phyloP scores from a whole-genome alignment of 2,888 invertebrate genomes.

The Liopterus haemorrhoidalis region DNA sequence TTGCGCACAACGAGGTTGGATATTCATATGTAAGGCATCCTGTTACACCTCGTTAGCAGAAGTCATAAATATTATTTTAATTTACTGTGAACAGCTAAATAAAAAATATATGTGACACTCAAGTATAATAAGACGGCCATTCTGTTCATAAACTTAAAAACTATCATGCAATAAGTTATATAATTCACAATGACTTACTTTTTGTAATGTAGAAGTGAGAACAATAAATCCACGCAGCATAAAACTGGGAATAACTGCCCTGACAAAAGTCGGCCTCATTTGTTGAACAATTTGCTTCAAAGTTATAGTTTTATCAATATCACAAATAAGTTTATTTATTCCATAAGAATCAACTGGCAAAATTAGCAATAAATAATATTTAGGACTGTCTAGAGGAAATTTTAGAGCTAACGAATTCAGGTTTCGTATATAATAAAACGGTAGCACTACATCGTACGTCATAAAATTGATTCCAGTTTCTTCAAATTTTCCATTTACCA shows the following conservation, averaged over 20 bases:
- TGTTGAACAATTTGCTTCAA: constrained; percentile 63
- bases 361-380: constrained; percentile 70
- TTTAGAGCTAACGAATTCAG: constrained; percentile 67
- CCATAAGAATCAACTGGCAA: constrained; percentile 58
- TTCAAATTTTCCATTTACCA: constrained; percentile 48
- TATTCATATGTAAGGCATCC: too few relatives aligned
- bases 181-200: constrained; percentile 51
- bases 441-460: constrained; percentile 70
- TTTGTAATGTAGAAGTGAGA: constrained; percentile 73
- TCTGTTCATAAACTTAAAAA: neutral
- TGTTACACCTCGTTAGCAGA: too few relatives aligned
- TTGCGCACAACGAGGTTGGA: too few relatives aligned
- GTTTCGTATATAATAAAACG: constrained; percentile 66
- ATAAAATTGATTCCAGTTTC: constrained; percentile 57
- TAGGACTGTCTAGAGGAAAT: constrained; percentile 71
- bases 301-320: constrained; percentile 56
- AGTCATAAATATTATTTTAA: too few relatives aligned
- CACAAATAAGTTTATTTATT: constrained; percentile 58
- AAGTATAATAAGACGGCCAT: neutral
- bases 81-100: too few relatives aligned
- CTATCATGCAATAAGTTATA: too few relatives aligned
- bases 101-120: neutral
- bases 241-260: constrained; percentile 74
- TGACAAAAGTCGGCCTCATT: constrained; percentile 64
- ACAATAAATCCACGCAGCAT: constrained; percentile 72